Evolutionary conservation across 2,888 invertebrate species (phyloP).

Genomic region (Parthenolecanium corni): DNA sequence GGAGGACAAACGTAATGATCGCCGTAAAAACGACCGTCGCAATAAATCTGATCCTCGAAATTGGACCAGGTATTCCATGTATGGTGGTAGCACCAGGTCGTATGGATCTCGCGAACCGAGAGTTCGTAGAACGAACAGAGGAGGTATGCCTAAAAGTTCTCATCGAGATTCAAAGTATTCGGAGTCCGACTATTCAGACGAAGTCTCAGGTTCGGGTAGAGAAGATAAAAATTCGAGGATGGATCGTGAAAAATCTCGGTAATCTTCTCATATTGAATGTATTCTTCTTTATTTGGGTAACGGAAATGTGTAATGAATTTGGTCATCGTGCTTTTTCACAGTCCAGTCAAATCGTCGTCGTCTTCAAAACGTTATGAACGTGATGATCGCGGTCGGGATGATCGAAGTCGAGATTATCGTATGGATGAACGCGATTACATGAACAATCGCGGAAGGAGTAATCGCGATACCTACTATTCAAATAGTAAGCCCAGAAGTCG

Average conservation of each 20-base stretch:
- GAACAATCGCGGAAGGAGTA: conserved; percentile 7
- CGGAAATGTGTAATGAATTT: background rate
- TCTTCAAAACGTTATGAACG: conserved; percentile 20
- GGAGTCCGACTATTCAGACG: conserved; percentile 22
- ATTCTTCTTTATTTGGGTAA: background rate
- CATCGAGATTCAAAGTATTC: conserved; percentile 21
- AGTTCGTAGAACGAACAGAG: background rate
- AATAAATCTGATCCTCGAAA: conserved; percentile 7
- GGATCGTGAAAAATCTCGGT: conserved; percentile 6
- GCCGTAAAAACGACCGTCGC: conserved; percentile 3
- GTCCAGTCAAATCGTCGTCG: background rate
- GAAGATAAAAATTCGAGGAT: conserved; percentile 6
- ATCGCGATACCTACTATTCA: conserved; percentile 6
- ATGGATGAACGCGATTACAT: conserved; percentile 15
- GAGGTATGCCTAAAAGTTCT: background rate
- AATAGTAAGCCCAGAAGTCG: conserved; percentile 15
- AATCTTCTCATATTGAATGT: background rate
- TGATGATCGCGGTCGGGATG: conserved; percentile 21
- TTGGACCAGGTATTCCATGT: conserved; percentile 17
- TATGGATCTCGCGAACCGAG: conserved; percentile 3
- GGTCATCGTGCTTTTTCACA: background rate
- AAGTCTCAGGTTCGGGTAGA: conserved; percentile 17
- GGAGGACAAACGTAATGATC: conserved; percentile 11
- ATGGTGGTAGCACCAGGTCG: conserved; percentile 4
- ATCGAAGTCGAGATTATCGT: conserved; percentile 14